Conservation (phyloP, 2,888 invertebrate species). For the Acronicta aceris region DNA sequence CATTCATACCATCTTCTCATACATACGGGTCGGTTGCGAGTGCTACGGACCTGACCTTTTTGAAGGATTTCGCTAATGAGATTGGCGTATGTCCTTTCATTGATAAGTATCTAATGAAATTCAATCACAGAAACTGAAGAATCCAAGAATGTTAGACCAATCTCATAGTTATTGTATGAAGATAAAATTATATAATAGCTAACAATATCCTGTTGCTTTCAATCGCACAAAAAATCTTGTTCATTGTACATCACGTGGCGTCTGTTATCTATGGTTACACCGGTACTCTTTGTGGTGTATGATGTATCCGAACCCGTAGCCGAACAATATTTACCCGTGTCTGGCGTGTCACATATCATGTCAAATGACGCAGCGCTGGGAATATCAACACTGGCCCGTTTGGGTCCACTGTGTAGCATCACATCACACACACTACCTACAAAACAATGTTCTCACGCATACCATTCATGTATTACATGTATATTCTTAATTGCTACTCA, state of each 20-base stretch:
- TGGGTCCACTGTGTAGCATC: slow-evolving; percentile 29
- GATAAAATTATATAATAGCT: too few relatives aligned
- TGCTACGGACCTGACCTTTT: too few relatives aligned
- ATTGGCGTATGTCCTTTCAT: too few relatives aligned
- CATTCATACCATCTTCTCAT: too few relatives aligned
- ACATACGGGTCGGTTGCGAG: too few relatives aligned
- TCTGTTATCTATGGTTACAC: slow-evolving; percentile 39
- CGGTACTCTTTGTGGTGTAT: slow-evolving; percentile 18
- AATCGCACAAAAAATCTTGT: slow-evolving; percentile 21
- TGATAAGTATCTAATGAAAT: too few relatives aligned
- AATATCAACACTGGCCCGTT: slow-evolving; percentile 56
- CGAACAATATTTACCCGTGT: slow-evolving; percentile 48
- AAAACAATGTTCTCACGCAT: slow-evolving; percentile 51
- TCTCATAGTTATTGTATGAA: too few relatives aligned
- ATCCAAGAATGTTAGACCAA: too few relatives aligned
- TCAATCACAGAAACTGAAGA: too few relatives aligned
- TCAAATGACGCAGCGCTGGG: slow-evolving; percentile 55
- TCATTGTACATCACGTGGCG: slow-evolving; percentile 13
- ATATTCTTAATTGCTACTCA: slow-evolving; percentile 40
- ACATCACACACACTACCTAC: slow-evolving; percentile 37
- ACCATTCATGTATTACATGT: slow-evolving; percentile 10
- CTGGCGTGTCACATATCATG: slow-evolving; percentile 41
- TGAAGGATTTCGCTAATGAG: too few relatives aligned
- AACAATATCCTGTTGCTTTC: slow-evolving; percentile 8
- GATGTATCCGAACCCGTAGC: slow-evolving; percentile 23